Evolutionary conservation across 2,888 invertebrate genomes (phyloP), one percentile per base, ranked within the genome.

Genomic region (Tanytarsus gracilentus): DNA sequence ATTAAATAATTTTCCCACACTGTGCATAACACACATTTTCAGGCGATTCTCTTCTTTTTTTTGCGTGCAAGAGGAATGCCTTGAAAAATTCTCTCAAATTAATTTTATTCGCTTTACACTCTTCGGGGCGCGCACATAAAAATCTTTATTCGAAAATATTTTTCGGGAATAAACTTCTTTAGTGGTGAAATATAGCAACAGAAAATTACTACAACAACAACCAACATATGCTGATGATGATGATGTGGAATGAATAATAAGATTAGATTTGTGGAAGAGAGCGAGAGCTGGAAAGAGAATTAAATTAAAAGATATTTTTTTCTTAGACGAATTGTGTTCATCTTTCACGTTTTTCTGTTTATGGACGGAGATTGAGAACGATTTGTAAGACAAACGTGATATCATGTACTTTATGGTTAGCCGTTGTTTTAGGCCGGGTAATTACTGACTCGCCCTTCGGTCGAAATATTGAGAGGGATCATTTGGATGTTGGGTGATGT

Each of bases 241-340:
- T 33, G 60, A 44, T 58, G 58, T 60, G 50, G 36, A 50, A 50
- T 60, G 60, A 60, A 60, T 60, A 49, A 60, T 60, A 60, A 60
- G 60, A 60, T 60, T 60, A 60, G 50, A 36, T 18, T 58, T 60
- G n/a, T 18, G 44, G 29, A 48, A 30, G 59, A 49, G 16, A 40
- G n/a, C n/a, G n/a, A 40, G 11, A 9, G 6, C n/a, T 11, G 18
- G 9, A 16, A 44, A 11, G 25, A 44, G 25, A n/a, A 60, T 60
- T 49, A 60, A 60, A 60, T 60, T 49, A 60, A 60, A 60, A 58
- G 58, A 58, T 27, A 58, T 58, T 25, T 33, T 33, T 55, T 39
- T 56, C 26, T 58, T 29, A 58, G 58, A 56, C 44, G 56, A 40
- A 33, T 56, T 56, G 56, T 44, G 40, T 56, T 56, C 36, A 29